These are phyloP conservation scores for Antrozous pallidus DNA, from an alignment of 2,797 vertebrate genomes.

Conservation along the genomic window DNA sequence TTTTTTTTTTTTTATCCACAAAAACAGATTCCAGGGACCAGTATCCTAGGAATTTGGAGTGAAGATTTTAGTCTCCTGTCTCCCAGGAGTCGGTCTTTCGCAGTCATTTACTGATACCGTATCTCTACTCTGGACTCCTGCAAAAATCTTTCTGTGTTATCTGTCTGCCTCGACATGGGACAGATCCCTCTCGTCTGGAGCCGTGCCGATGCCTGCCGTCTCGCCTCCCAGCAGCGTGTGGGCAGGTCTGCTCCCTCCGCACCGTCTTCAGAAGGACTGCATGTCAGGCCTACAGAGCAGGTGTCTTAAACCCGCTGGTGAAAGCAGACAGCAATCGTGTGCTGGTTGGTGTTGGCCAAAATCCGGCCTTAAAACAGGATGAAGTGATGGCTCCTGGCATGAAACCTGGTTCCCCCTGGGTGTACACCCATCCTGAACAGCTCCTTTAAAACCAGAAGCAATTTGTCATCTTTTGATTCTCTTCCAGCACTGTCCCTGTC, in stretches of 20 bases:
- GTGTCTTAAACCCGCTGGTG: conserved; percentile 21
- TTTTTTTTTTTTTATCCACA: neutral
- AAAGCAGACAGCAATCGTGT: conserved; percentile 15
- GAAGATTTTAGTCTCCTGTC: neutral
- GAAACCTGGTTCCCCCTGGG: conserved; percentile 26
- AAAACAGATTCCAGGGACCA: neutral
- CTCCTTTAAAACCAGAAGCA: conserved; percentile 71
- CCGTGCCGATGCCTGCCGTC: neutral
- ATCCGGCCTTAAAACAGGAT: neutral
- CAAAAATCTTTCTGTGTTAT: neutral
- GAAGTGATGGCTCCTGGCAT: conserved; percentile 49
- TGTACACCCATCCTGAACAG: conserved; percentile 54
- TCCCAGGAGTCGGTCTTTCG: neutral
- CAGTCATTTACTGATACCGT: neutral
- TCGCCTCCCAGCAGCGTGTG: neutral
- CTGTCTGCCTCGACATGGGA: neutral
- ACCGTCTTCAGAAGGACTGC: neutral
- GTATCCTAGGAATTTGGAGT: neutral
- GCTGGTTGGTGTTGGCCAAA: conserved; percentile 48
- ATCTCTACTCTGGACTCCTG: neutral
- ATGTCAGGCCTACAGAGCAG: conserved; percentile 12
- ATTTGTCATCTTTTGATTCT: conserved; percentile 75
- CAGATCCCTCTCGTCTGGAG: neutral
- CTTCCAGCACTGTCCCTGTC: conserved; percentile 66
- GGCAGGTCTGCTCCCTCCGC: neutral